phyloP scores from a whole-genome alignment of 2,797 vertebrate species.

The Centropyge bicolor region DNA sequence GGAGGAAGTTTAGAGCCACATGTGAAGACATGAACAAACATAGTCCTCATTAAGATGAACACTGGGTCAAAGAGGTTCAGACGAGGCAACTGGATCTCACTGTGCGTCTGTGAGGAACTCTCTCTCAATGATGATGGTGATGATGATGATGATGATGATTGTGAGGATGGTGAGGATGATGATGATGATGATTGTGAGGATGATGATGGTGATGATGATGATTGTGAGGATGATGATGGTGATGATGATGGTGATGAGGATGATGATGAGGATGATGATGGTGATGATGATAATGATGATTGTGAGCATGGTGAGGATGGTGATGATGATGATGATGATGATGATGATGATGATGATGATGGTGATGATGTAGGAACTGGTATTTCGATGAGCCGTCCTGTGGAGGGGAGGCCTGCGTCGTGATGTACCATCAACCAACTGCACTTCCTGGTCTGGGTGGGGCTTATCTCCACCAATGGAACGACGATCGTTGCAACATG shows the following conservation, averaged over 20 bases:
- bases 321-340: background rate
- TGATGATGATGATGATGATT: background rate
- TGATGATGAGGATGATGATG: too few relatives aligned
- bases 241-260: background rate
- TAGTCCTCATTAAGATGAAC: too few relatives aligned
- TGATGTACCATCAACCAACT: slow-evolving; percentile 98
- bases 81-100: too few relatives aligned
- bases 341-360: slow-evolving; percentile 3
- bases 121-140: background rate
- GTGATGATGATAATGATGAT: too few relatives aligned
- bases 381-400: slow-evolving; percentile 97
- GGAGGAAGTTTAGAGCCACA: too few relatives aligned
- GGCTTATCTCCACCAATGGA: slow-evolving; percentile 96
- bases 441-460: slow-evolving; percentile 93
- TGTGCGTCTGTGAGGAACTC: too few relatives aligned
- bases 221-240: slow-evolving; percentile 1
- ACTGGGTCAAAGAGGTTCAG: too few relatives aligned
- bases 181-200: background rate
- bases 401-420: slow-evolving; percentile 96
- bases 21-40: too few relatives aligned
- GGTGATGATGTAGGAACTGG: slow-evolving; percentile 89
- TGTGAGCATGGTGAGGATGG: too few relatives aligned
- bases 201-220: slow-evolving; percentile 14
- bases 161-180: background rate
- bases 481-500: slow-evolving; percentile 98